These are phyloP conservation scores for Pilophorus perplexus DNA, from an alignment of 2,888 invertebrate species.

Conservation along the genomic window DNA sequence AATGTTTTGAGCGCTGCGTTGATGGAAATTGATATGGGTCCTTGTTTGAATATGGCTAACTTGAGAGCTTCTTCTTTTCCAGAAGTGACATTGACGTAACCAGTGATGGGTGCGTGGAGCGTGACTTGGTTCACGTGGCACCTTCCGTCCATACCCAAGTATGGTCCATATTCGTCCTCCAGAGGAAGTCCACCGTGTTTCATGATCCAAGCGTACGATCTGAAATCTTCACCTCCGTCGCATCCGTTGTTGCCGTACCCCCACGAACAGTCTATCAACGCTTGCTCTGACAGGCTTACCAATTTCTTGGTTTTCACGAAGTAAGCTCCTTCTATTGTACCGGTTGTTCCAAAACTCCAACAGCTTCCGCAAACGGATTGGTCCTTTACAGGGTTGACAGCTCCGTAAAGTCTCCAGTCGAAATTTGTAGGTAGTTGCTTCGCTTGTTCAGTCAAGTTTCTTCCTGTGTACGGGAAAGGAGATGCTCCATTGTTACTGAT, in stretches of 20 bases:
- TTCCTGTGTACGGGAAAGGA: slow-evolving; percentile 70
- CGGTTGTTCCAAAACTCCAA: slow-evolving; percentile 94
- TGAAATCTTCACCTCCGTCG: slow-evolving; percentile 95
- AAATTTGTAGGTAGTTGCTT: slow-evolving; percentile 68
- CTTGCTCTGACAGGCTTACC: slow-evolving; percentile 85
- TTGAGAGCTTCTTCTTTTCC: slow-evolving; percentile 70
- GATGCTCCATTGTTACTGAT: slow-evolving; percentile 73
- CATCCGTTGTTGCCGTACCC: slow-evolving; percentile 95
- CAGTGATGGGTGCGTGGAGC: slow-evolving; percentile 69
- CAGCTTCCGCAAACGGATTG: slow-evolving; percentile 97
- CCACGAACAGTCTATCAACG: slow-evolving; percentile 94
- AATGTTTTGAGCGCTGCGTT: slow-evolving; percentile 87
- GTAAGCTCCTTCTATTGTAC: slow-evolving; percentile 87
- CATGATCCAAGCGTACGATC: slow-evolving; percentile 90
- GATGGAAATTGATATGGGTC: slow-evolving; percentile 87
- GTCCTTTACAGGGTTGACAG: slow-evolving; percentile 93
- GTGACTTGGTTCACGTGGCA: slow-evolving; percentile 76
- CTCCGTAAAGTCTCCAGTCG: slow-evolving; percentile 90
- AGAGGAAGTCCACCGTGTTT: slow-evolving; percentile 83
- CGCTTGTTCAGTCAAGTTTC: slow-evolving; percentile 51
- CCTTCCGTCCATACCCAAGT: slow-evolving; percentile 70
- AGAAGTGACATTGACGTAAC: slow-evolving; percentile 87
- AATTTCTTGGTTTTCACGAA: slow-evolving; percentile 79
- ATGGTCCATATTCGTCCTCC: slow-evolving; percentile 88
- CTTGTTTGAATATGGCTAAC: slow-evolving; percentile 79